A percentile compares a stretch with the other conserved stretches of the same genome.
Conservation (phyloP, 2,888 invertebrate species). For the Lithophane leautieri region DNA sequence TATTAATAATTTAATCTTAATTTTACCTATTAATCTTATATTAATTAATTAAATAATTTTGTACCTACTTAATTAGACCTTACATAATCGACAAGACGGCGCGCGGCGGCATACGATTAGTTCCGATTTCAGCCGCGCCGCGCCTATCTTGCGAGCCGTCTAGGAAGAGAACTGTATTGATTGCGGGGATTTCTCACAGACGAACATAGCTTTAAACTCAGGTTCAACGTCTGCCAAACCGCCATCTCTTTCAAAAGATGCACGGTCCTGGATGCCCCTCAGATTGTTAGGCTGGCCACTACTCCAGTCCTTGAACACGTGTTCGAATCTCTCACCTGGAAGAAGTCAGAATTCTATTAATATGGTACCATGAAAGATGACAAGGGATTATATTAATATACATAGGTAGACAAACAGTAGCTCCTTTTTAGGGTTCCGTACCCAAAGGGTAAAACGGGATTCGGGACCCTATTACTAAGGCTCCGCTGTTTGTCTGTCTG, state of each 20-base stretch:
- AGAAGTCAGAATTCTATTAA: background rate
- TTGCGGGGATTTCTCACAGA: slow-evolving; percentile 26
- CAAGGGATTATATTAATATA: background rate
- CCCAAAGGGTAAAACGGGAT: too few species aligned
- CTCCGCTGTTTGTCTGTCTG: too few species aligned
- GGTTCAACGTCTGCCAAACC: background rate
- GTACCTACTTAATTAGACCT: too few species aligned
- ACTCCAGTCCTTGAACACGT: slow-evolving; percentile 19
- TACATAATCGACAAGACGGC: too few species aligned
- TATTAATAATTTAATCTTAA: too few species aligned
- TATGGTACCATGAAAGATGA: background rate
- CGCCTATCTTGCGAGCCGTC: too few species aligned
- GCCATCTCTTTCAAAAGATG: background rate
- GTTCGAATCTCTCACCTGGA: slow-evolving; percentile 16
- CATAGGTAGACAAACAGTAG: background rate
- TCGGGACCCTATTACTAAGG: too few species aligned
- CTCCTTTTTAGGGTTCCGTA: too few species aligned
- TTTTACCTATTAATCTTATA: too few species aligned
- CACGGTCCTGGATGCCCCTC: background rate
- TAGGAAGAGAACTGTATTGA: background rate
- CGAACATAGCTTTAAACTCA: slow-evolving; percentile 7
- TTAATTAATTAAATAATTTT: too few species aligned
- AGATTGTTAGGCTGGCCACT: background rate
- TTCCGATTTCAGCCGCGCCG: too few species aligned
- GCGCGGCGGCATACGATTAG: too few species aligned